These are phyloP conservation scores for Trachops cirrhosus DNA, from an alignment of 2,797 vertebrate species.

Conservation along the genomic window DNA sequence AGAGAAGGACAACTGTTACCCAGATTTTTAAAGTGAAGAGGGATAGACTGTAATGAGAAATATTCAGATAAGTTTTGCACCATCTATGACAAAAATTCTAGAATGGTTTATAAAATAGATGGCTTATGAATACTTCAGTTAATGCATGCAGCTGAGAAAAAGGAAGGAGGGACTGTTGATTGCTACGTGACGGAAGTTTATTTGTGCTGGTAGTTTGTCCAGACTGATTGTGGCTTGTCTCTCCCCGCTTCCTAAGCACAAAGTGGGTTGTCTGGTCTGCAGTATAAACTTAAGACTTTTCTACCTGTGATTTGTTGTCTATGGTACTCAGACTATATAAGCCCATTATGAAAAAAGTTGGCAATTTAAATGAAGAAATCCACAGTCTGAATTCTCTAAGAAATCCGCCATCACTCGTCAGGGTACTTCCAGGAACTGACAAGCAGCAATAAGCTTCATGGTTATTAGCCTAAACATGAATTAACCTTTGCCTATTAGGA, in stretches of 20 bases:
- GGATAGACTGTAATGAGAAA: slow-evolving; percentile 1
- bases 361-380: slow-evolving; percentile 24
- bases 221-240: neutral
- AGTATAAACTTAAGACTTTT: neutral
- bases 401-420: neutral
- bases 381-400: neutral
- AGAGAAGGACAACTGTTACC: slow-evolving; percentile 54
- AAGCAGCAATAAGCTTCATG: neutral
- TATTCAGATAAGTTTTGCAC: slow-evolving; percentile 19
- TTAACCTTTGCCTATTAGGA: neutral
- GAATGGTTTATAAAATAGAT: slow-evolving; percentile 18
- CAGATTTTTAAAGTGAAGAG: slow-evolving; percentile 22
- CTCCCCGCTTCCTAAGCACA: neutral
- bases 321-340: neutral
- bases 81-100: neutral
- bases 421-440: neutral
- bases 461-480: neutral
- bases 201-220: neutral
- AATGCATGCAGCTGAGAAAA: neutral
- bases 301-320: neutral
- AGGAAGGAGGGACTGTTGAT: neutral
- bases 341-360: slow-evolving; percentile 13
- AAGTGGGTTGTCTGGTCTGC: neutral
- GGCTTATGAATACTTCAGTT: neutral
- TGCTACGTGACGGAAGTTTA: neutral